Percentiles rank a stretch among this genome's conserved stretches.
Conservation (phyloP, 1,140 invertebrate species). For the Tetragonula clypearis region DNA sequence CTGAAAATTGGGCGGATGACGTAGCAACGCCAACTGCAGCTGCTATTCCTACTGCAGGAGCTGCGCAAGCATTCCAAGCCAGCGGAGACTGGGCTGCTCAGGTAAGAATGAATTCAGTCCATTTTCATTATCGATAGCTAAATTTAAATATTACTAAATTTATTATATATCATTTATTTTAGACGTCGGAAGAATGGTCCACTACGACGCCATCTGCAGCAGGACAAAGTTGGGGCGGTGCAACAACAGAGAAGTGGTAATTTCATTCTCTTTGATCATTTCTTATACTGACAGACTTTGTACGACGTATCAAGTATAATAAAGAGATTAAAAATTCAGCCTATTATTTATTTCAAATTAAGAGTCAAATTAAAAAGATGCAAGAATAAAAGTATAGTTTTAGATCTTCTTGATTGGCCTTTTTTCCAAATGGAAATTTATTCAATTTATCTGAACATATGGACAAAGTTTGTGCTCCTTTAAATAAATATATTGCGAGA, state of each 20-base stretch:
- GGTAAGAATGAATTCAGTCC: conserved; percentile 18
- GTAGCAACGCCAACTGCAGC: conserved; percentile 71
- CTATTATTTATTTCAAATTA: neutral
- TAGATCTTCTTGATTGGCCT: neutral
- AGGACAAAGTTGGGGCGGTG: conserved; percentile 76
- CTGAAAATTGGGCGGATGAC: conserved; percentile 83
- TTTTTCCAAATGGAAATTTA: too few species aligned
- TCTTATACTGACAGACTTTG: conserved; percentile 48
- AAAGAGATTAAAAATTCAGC: neutral
- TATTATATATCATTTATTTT: neutral
- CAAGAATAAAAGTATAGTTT: neutral
- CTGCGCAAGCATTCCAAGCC: conserved; percentile 69
- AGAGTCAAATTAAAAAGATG: neutral
- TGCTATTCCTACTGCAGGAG: conserved; percentile 56
- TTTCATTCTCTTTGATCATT: conserved; percentile 45
- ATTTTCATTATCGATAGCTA: neutral
- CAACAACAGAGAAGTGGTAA: conserved; percentile 70
- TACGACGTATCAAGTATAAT: conserved; percentile 62
- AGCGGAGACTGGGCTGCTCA: conserved; percentile 82
- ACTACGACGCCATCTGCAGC: conserved; percentile 55
- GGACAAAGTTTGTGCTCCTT: too few species aligned
- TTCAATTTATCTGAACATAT: too few species aligned
- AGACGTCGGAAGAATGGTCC: conserved; percentile 76
- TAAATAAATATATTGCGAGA: too few species aligned
- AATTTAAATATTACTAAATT: neutral